Evolutionary conservation across 2,113 vertebrate species (phyloP).

Genomic region (Chrysochloris asiatica): DNA sequence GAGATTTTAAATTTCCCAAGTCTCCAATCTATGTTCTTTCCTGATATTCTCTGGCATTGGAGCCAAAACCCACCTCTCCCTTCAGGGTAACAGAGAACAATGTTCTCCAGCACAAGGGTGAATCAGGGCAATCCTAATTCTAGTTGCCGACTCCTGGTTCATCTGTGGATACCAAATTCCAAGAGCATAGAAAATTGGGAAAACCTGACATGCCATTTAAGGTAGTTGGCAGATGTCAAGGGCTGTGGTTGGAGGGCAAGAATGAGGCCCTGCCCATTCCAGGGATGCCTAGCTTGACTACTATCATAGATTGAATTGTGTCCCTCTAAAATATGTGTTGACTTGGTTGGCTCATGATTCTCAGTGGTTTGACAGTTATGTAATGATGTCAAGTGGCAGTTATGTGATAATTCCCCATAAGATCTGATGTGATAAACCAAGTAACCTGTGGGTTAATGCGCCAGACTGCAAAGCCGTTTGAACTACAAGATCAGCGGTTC

Average conservation of each 20-base stretch:
- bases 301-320: no score
- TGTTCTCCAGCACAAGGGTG: neutral
- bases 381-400: no score
- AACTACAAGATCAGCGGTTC: no score
- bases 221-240: constrained; percentile 15
- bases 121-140: neutral
- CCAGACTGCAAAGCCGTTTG: no score
- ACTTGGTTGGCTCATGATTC: no score
- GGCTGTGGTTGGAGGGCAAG: neutral
- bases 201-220: neutral
- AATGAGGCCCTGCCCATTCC: neutral
- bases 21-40: constrained; percentile 26
- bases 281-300: neutral
- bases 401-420: no score
- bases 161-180: neutral
- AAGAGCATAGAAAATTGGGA: neutral
- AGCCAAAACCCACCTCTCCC: constrained; percentile 17
- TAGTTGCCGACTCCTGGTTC: neutral
- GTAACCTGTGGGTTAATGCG: no score
- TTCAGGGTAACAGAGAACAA: constrained; percentile 49
- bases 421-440: no score
- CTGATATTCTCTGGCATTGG: neutral
- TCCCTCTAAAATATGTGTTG: no score
- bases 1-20: neutral
- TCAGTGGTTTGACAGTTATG: no score